These are phyloP conservation scores for Chloropsis hardwickii DNA, from an alignment of 2,113 vertebrate genomes.

Conservation along the genomic window DNA sequence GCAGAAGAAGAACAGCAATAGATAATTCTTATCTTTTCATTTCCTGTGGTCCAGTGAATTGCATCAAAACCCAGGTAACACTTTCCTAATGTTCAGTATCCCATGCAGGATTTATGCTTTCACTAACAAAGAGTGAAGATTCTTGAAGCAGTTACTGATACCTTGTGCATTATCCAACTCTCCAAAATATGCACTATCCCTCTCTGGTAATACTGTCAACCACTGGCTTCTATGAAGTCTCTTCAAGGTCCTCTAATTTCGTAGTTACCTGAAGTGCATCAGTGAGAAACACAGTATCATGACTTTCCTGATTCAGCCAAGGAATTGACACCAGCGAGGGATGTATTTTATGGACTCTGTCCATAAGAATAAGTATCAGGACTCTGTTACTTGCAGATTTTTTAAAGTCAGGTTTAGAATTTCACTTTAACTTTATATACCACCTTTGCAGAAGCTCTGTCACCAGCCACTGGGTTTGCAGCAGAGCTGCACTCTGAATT, in stretches of 20 bases:
- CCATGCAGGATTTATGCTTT: background rate
- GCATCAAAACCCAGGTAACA: background rate
- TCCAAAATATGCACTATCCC: background rate
- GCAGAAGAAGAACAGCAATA: background rate
- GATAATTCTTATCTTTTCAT: background rate
- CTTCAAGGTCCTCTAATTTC: background rate
- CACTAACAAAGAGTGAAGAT: background rate
- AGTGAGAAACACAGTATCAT: background rate
- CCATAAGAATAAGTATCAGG: background rate
- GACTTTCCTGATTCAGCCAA: background rate
- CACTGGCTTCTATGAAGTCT: background rate
- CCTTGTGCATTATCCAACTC: background rate
- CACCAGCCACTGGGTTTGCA: background rate
- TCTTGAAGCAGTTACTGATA: background rate
- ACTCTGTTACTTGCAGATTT: background rate
- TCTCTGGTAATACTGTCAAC: background rate
- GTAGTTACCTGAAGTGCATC: background rate
- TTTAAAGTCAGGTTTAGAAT: background rate
- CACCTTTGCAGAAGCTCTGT: background rate
- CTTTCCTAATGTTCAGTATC: background rate
- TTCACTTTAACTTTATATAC: background rate
- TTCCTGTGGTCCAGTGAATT: background rate
- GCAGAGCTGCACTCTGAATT: background rate
- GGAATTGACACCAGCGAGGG: background rate
- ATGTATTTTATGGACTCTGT: background rate